Conservation (phyloP, 1,140 invertebrate genomes). For the Tetragnatha versicolor region DNA sequence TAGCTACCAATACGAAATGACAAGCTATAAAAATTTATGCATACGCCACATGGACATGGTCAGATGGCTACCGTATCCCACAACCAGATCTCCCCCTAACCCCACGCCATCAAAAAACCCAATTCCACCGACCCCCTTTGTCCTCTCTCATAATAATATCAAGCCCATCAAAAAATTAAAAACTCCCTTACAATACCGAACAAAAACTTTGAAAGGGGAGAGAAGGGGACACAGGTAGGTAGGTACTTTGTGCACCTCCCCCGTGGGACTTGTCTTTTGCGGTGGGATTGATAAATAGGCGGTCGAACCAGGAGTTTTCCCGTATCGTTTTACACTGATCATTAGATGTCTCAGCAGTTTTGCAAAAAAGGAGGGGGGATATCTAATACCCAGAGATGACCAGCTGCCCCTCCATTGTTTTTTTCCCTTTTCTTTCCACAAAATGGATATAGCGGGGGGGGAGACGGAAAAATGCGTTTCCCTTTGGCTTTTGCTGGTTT, state of each 20-base stretch:
- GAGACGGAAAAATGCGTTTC: slow-evolving; percentile 5
- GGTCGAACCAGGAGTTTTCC: slow-evolving; percentile 28
- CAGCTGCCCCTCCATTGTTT: slow-evolving; percentile 49
- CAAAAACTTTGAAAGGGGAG: background rate
- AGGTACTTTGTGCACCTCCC: slow-evolving; percentile 6
- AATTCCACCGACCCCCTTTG: too few species aligned
- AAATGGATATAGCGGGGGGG: background rate
- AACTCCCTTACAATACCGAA: background rate
- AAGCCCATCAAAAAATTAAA: background rate
- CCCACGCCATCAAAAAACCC: too few species aligned
- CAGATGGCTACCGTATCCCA: too few species aligned
- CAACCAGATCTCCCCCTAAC: too few species aligned
- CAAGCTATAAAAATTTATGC: too few species aligned
- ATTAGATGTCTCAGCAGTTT: slow-evolving; percentile 53
- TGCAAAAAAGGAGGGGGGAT: slow-evolving; percentile 48
- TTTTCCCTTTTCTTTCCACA: background rate
- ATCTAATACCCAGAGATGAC: slow-evolving; percentile 49
- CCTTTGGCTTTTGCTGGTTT: slow-evolving; percentile 17
- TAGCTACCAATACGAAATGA: too few species aligned
- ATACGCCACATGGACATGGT: too few species aligned
- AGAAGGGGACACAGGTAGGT: background rate
- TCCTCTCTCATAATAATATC: too few species aligned
- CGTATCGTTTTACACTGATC: slow-evolving; percentile 53
- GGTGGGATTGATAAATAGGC: slow-evolving; percentile 48
- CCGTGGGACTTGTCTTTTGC: background rate